phyloP scores from a whole-genome alignment of 2,888 invertebrate species.

The Pemphredon lugubris region DNA sequence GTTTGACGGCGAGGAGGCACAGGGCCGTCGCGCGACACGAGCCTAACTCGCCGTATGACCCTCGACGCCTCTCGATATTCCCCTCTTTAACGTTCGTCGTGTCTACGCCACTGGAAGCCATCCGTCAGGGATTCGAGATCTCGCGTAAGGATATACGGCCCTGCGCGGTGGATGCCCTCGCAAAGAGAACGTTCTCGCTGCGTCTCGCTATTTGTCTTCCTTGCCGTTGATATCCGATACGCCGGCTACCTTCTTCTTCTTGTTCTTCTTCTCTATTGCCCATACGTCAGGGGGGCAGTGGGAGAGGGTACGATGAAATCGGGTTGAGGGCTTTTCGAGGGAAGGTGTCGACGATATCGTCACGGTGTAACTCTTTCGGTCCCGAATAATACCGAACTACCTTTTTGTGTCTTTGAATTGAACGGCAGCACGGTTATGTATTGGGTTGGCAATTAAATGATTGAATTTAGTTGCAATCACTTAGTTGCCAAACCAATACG shows the following conservation, averaged over 20 bases:
- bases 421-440: too few species aligned
- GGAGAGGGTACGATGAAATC: slow-evolving; percentile 21
- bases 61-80: slow-evolving; percentile 11
- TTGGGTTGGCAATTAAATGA: too few species aligned
- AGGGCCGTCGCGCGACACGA: slow-evolving; percentile 61
- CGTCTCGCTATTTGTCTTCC: slow-evolving; percentile 62
- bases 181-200: slow-evolving; percentile 63
- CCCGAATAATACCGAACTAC: too few species aligned
- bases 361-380: too few species aligned
- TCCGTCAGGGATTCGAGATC: slow-evolving; percentile 63
- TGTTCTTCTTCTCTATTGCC: slow-evolving; percentile 29
- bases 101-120: slow-evolving; percentile 55
- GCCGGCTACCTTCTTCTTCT: slow-evolving; percentile 48
- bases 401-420: too few species aligned
- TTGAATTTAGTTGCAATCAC: too few species aligned
- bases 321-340: slow-evolving; percentile 8
- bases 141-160: slow-evolving; percentile 55
- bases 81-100: slow-evolving; percentile 6
- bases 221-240: slow-evolving; percentile 60
- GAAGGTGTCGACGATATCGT: not conserved
- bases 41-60: slow-evolving; percentile 12
- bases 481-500: too few species aligned
- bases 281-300: slow-evolving; percentile 5
- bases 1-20: slow-evolving; percentile 59
- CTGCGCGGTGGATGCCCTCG: slow-evolving; percentile 63